Percentiles rank a stretch among this genome's conserved stretches.
phyloP scores from a whole-genome alignment of 2,113 vertebrate species.

The Sylvilagus bachmani region DNA sequence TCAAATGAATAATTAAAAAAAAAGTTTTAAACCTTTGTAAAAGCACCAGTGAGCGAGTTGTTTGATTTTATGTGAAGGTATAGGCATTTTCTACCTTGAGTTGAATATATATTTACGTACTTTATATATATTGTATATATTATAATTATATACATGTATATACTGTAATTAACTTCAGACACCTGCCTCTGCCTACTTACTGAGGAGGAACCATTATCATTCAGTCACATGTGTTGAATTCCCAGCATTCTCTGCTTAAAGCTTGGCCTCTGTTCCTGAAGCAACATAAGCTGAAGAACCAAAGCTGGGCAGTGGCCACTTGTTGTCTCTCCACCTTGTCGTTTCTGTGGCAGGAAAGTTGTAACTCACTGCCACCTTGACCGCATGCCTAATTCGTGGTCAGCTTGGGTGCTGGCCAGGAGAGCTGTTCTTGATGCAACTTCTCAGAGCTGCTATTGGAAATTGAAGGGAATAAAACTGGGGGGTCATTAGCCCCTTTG shows the following conservation, averaged over 20 bases:
- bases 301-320: not conserved
- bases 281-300: not conserved
- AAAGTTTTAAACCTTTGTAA: not conserved
- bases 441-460: not conserved
- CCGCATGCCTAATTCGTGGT: not conserved
- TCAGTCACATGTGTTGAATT: conserved; percentile 20
- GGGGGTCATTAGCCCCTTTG: not conserved
- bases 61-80: not conserved
- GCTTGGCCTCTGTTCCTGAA: not conserved
- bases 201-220: not conserved
- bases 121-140: too few species aligned
- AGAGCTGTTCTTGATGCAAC: not conserved
- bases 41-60: not conserved
- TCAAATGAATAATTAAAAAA: too few species aligned
- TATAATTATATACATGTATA: too few species aligned
- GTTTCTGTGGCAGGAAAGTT: not conserved
- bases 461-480: not conserved
- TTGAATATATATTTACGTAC: not conserved
- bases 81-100: not conserved
- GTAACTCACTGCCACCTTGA: not conserved
- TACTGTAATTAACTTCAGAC: not conserved
- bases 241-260: not conserved
- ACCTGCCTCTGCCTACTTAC: not conserved
- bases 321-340: not conserved
- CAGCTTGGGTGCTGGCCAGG: not conserved